Conservation (phyloP, 2,888 invertebrate species). For the Temnothorax rugatulus region DNA sequence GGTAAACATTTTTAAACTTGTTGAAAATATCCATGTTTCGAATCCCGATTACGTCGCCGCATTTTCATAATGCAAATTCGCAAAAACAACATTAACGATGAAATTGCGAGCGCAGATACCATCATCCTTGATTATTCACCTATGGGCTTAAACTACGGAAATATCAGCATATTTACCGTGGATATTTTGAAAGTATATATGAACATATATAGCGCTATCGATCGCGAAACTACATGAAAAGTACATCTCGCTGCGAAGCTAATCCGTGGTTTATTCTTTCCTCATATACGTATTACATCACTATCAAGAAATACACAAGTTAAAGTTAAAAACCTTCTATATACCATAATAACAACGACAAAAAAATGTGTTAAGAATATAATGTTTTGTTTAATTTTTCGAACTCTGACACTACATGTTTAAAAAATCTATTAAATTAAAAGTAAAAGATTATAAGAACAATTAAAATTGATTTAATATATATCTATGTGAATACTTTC, state of each 20-base stretch:
- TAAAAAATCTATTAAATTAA: background rate
- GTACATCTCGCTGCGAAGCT: conserved; percentile 45
- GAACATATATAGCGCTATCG: conserved; percentile 28
- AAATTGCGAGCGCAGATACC: conserved; percentile 11
- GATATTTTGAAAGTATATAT: conserved; percentile 39
- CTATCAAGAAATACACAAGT: conserved; percentile 36
- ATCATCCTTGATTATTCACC: conserved; percentile 54
- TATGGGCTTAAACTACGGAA: conserved; percentile 32
- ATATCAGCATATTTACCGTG: conserved; percentile 42
- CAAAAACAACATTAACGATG: conserved; percentile 26
- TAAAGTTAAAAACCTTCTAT: conserved; percentile 17
- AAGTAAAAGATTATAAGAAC: background rate
- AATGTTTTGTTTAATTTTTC: background rate
- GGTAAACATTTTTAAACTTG: conserved; percentile 36
- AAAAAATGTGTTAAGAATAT: conserved; percentile 15
- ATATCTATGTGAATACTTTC: background rate
- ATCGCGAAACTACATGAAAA: conserved; percentile 52
- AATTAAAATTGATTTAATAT: conserved; percentile 16
- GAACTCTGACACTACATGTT: background rate
- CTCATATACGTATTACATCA: conserved; percentile 12
- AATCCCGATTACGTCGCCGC: conserved; percentile 40
- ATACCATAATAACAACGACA: background rate
- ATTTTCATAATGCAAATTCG: conserved; percentile 34
- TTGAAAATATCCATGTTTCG: conserved; percentile 39
- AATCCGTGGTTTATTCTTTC: conserved; percentile 46